Conservation (phyloP, 1,140 invertebrate genomes). For the Monomorium pharaonis region DNA sequence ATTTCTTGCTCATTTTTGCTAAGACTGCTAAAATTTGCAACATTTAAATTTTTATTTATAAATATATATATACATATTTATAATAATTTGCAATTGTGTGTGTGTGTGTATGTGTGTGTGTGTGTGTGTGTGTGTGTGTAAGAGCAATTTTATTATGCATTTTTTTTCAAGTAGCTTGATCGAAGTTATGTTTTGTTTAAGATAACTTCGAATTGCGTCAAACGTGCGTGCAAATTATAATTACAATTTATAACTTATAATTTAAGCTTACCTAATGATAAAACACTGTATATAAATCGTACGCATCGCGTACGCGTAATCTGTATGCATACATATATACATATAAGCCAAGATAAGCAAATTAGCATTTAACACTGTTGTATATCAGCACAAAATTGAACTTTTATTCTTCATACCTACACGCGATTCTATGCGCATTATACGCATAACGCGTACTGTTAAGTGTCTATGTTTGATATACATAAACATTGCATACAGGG, state of each 20-base stretch:
- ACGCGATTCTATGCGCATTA: conserved; percentile 31
- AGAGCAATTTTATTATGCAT: background rate
- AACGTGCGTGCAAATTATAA: background rate
- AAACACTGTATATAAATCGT: conserved; percentile 33
- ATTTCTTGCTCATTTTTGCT: background rate
- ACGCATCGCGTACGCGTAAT: conserved; percentile 63
- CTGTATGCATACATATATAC: conserved; percentile 52
- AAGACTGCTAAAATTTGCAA: background rate
- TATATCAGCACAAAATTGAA: conserved; percentile 76
- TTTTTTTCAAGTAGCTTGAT: background rate
- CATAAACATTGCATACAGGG: background rate
- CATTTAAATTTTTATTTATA: background rate
- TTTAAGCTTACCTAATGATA: conserved; percentile 3
- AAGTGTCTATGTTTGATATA: conserved; percentile 18
- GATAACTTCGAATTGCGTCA: background rate
- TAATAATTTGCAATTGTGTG: background rate
- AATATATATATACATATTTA: too few species aligned
- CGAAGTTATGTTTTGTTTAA: background rate
- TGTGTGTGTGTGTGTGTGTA: background rate
- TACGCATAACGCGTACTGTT: background rate
- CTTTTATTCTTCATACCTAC: conserved; percentile 75
- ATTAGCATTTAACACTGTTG: conserved; percentile 73
- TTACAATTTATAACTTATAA: conserved; percentile 9
- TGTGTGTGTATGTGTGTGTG: background rate
- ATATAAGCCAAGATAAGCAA: conserved; percentile 59